Conservation (phyloP, 2,113 vertebrate species). For the Cyrtonyx montezumae region DNA sequence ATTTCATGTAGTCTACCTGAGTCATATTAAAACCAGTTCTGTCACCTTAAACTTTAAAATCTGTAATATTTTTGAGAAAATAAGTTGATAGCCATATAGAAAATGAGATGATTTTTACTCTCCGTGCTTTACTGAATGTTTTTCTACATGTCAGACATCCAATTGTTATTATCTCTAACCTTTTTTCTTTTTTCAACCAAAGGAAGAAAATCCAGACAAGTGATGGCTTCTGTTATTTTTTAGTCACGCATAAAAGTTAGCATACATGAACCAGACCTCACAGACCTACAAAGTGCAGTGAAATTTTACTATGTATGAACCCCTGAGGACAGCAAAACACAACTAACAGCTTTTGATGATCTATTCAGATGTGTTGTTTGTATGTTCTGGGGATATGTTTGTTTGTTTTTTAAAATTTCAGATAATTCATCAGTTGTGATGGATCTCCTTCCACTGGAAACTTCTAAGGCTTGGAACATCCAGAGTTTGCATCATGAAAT, state of each 20-base stretch:
- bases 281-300: accelerated
- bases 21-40: background rate
- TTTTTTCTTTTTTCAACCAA: background rate
- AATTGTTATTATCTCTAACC: background rate
- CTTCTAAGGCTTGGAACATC: background rate
- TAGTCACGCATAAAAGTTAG: background rate
- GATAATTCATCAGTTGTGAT: background rate
- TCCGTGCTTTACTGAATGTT: background rate
- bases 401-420: background rate
- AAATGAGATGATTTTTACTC: background rate
- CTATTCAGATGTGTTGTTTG: background rate
- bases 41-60: background rate
- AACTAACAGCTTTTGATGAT: accelerated
- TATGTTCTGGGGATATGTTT: background rate
- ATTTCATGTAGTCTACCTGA: background rate
- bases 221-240: background rate
- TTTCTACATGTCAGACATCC: background rate
- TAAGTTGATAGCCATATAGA: background rate
- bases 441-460: background rate
- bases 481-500: background rate
- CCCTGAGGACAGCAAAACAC: background rate
- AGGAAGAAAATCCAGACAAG: background rate
- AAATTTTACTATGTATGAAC: background rate
- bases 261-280: background rate
- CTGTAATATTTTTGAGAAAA: background rate